Conservation (phyloP, 2,797 vertebrate genomes). For the Hemitrygon akajei region DNA sequence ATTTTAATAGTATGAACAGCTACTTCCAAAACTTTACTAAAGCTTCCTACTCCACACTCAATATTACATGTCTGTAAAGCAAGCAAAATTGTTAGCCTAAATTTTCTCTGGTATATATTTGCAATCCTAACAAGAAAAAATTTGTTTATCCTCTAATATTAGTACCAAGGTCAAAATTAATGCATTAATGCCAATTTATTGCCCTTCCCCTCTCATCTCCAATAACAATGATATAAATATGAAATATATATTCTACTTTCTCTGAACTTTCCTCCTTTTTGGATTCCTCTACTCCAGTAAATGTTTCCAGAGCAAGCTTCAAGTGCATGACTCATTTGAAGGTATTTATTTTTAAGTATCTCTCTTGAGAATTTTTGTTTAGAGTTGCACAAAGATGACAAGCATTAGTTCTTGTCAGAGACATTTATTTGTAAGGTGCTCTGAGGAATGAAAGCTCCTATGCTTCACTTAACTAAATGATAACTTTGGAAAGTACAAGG, state of each 20-base stretch:
- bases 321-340: neutral
- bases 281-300: neutral
- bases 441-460: slow-evolving; percentile 7
- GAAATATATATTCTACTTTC: neutral
- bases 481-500: slow-evolving; percentile 16
- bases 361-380: neutral
- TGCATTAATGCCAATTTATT: neutral
- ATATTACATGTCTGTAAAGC: neutral
- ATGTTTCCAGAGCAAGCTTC: neutral
- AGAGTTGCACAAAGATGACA: neutral
- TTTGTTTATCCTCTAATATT: neutral
- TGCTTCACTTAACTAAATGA: neutral
- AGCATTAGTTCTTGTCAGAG: neutral
- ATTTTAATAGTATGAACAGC: too few relatives aligned
- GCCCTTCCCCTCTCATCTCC: neutral
- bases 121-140: neutral
- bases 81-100: neutral
- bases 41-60: neutral
- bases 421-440: slow-evolving; percentile 1
- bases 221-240: neutral
- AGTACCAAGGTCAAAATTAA: neutral
- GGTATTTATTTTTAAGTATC: neutral
- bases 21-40: neutral
- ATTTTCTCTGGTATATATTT: neutral
- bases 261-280: neutral